Evolutionary conservation across 2,797 vertebrate species (phyloP), one percentile per base, ranked within the genome.

Genomic region (Steatocranus sp.): DNA sequence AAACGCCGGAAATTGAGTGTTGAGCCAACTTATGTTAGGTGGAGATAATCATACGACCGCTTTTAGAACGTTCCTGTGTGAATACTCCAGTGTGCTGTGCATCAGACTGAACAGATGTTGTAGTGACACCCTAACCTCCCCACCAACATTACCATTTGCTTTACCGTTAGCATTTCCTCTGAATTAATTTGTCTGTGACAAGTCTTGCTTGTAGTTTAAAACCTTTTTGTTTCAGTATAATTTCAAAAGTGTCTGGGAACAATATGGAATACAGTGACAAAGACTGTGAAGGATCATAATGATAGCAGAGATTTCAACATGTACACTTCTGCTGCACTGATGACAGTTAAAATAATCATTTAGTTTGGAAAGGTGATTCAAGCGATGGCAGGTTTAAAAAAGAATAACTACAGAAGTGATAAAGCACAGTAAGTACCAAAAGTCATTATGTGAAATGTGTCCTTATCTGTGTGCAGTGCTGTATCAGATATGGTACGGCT

Each of bases 101-200:
- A 34, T 79, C 79, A 87, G 87, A 87, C 75, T 90, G 87, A 94
- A 91, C 93, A 92, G 78, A 91, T 89, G 90, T 75, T 75, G 63
- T 6, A 15, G 46, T 77, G 75, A 66, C 81, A 91, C 91, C 86
- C 87, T 61, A 30, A 58, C 79, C 84, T 66, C 54, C 50, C 80
- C 68, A 25, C 23, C 82, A 85, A 87, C 82, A 81, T 86, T 83
- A 87, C 87, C 34, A 73, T 86, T 78, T 82, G 63, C 75, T 49
- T 30, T 25, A 43, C 63, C 4, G 15, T 43, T 68, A 68, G 63
- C n/a, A 27, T 73, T 20, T 83, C 30, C 46, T 66, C 68, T 15
- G 14, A 23, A 58, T 78, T 8, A 68, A 79, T 87, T 68, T 23
- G 61, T 48, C 9, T 32, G 43, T 0, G 0, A 83, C 86, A 34